Conservation (phyloP, 2,113 vertebrate species). For the Nesoenas mayeri region DNA sequence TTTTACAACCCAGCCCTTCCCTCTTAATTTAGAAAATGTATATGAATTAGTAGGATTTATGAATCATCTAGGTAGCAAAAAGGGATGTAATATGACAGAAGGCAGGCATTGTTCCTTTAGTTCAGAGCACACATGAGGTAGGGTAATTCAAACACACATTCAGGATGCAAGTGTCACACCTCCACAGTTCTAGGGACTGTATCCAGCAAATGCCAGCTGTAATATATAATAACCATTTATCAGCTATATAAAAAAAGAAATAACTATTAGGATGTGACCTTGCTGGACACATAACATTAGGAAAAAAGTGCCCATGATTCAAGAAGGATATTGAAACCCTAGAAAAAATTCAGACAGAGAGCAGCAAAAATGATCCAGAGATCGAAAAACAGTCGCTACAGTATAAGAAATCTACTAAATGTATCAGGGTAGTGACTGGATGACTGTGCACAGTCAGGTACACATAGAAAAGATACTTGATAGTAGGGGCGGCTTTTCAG, state of each 20-base stretch:
- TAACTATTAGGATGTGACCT: background rate
- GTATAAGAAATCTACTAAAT: background rate
- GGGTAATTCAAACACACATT: background rate
- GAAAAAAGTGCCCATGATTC: background rate
- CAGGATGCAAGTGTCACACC: background rate
- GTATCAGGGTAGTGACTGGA: background rate
- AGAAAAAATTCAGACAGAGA: background rate
- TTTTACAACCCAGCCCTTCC: background rate
- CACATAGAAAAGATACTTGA: background rate
- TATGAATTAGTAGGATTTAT: background rate
- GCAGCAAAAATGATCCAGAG: background rate
- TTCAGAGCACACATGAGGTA: background rate
- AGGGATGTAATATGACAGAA: background rate
- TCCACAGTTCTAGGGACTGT: background rate
- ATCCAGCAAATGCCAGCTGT: background rate
- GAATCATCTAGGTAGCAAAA: background rate
- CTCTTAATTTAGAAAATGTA: background rate
- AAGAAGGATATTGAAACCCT: background rate
- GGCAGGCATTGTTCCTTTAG: background rate
- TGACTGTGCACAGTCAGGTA: background rate
- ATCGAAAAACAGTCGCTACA: background rate
- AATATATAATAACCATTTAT: background rate
- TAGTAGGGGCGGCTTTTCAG: background rate
- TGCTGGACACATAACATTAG: background rate
- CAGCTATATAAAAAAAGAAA: background rate